phyloP scores from a whole-genome alignment of 1,140 invertebrate genomes.

The Notospermus geniculatus region DNA sequence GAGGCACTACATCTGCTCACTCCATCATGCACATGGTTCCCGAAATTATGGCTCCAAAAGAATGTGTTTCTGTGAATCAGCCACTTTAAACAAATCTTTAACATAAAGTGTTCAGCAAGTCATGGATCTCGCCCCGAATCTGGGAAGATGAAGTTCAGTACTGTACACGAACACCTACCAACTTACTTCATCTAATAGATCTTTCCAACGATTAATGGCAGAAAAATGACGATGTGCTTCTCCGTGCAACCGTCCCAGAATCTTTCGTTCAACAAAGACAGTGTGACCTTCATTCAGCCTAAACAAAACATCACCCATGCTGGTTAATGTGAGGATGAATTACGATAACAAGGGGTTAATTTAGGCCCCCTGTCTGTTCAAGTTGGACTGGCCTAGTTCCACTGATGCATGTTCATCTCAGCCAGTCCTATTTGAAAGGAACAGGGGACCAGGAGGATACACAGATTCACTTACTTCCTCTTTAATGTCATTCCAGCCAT shows the following conservation, averaged over 20 bases:
- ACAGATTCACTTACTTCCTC: conserved; percentile 21
- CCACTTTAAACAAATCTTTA: no score
- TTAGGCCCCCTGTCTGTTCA: neutral
- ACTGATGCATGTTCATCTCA: no score
- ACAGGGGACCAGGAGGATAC: no score
- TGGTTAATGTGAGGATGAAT: neutral
- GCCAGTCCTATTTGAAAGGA: no score
- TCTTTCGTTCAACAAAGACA: conserved; percentile 87
- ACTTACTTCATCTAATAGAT: conserved; percentile 70
- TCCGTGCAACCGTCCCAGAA: conserved; percentile 67
- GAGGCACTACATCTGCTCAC: no score
- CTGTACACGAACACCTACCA: conserved; percentile 15
- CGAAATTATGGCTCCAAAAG: no score
- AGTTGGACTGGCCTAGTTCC: no score
- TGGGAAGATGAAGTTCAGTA: no score
- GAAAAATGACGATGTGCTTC: conserved; percentile 72
- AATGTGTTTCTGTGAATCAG: no score
- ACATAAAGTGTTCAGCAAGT: no score
- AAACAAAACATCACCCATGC: conserved; percentile 1
- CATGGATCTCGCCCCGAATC: no score
- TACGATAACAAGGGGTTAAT: neutral
- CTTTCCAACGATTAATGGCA: conserved; percentile 72
- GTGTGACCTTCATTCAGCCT: conserved; percentile 94
- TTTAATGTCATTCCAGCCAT: conserved; percentile 64
- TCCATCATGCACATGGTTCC: no score